Conservation (phyloP, 2,888 invertebrate genomes). For the Aplocera efformata region DNA sequence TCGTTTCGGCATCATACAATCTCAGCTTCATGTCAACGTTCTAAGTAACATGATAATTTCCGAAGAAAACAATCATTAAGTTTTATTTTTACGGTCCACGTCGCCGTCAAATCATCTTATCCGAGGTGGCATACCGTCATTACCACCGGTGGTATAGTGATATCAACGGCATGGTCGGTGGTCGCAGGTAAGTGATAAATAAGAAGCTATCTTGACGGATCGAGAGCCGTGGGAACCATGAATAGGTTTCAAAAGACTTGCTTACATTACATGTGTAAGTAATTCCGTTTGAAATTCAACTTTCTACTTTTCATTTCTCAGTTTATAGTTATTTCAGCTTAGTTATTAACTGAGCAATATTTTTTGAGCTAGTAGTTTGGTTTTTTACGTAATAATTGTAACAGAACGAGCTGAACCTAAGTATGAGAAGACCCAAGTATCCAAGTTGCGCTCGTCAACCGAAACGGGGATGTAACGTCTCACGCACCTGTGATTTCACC, state of each 20-base stretch:
- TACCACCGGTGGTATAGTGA: neutral
- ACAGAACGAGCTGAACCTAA: too few relatives aligned
- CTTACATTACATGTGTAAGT: conserved; percentile 21
- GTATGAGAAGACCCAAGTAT: too few relatives aligned
- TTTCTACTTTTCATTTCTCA: neutral
- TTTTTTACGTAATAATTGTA: too few relatives aligned
- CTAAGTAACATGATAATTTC: neutral
- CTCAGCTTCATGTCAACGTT: too few relatives aligned
- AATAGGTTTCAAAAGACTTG: conserved; percentile 36
- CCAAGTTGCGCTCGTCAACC: too few relatives aligned
- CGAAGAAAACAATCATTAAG: conserved; percentile 10
- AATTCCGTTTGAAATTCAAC: conserved; percentile 1
- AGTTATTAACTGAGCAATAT: too few relatives aligned
- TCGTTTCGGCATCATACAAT: too few relatives aligned
- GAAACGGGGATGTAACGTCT: too few relatives aligned
- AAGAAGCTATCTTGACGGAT: conserved; percentile 49
- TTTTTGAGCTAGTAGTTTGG: too few relatives aligned
- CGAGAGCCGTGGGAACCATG: conserved; percentile 44
- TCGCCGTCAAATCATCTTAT: conserved; percentile 6
- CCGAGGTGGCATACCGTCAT: conserved; percentile 9
- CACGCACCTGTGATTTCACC: too few relatives aligned
- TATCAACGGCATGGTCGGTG: too few relatives aligned
- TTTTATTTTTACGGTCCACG: conserved; percentile 12
- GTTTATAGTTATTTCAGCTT: too few relatives aligned
- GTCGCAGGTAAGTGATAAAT: conserved; percentile 45